These are phyloP conservation scores for Galeruca laticollis DNA, from an alignment of 2,888 invertebrate species.

Conservation along the genomic window DNA sequence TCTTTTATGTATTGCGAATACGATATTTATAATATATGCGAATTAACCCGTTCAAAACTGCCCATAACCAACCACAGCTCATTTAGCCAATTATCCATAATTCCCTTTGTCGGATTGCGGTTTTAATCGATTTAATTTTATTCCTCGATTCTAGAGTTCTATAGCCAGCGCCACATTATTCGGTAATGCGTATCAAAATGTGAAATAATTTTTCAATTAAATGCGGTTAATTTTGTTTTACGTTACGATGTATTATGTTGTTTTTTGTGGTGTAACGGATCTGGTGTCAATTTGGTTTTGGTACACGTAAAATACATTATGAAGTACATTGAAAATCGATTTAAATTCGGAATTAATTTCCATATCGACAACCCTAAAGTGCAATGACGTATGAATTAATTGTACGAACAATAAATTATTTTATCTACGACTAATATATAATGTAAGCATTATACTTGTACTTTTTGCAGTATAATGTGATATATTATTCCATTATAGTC, in stretches of 20 bases:
- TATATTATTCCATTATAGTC: no score
- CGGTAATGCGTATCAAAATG: neutral
- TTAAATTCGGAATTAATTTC: neutral
- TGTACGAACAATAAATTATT: no score
- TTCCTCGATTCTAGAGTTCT: neutral
- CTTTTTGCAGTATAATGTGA: no score
- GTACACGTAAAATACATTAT: constrained; percentile 4
- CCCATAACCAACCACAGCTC: constrained; percentile 10
- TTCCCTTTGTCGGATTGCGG: constrained; percentile 22
- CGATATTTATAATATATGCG: neutral
- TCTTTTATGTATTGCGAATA: neutral
- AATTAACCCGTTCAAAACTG: constrained; percentile 1
- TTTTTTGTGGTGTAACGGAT: constrained; percentile 1
- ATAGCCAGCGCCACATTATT: neutral
- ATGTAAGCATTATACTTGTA: no score
- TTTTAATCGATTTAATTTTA: constrained; percentile 29
- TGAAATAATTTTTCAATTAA: constrained; percentile 17
- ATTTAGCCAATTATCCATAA: constrained; percentile 28
- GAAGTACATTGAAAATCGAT: constrained; percentile 14
- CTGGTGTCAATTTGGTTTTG: neutral
- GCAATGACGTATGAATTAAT: neutral
- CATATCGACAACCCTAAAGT: neutral
- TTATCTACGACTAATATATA: no score
- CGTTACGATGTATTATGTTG: neutral
- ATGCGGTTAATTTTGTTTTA: constrained; percentile 10